Evolutionary conservation across 2,113 vertebrate species (phyloP), one percentile per base, ranked within the genome.

Genomic region (Pterophyllum scalare): DNA sequence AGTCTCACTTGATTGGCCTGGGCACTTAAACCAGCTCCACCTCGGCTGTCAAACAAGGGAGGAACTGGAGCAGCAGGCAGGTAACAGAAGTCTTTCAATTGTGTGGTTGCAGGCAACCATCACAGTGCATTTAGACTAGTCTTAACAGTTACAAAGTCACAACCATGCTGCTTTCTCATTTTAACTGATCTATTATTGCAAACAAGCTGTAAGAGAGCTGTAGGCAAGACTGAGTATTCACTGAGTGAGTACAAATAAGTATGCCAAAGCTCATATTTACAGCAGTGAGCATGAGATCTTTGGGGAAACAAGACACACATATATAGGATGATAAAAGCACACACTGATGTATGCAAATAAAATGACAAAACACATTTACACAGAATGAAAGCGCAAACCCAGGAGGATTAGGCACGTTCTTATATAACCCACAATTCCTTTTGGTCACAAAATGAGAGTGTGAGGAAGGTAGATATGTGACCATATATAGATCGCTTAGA

Each of bases 201-300:
- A 81, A 82, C 64, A 74, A 56, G 2, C 24, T 24, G n/a, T 1
- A 46, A 67, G 59, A 77, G 59, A 83, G 60, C 83, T 60, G 12
- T 38, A 87, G 78, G 80, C 79, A 62, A 59, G 17, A 5, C 22
- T 7, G 8, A 46, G 40, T 10, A 19, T 76, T 72, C 33, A 60
- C 59, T 77, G 19, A 38, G 58, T 46, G 64, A 58, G 64, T 49
- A 54, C 9, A 61, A 40, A 24, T 33, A 31, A 72, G 67, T 65
- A 60, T 72, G 86, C 82, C 64, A 85, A 64, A 75, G 22, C 77
- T 88, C 76, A 78, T 56, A 72, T 87, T 78, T 31, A 75, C 72
- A 88, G 54, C 67, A 77, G 76, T 6, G 56, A 67, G 24, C 11
- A 72, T 52, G 20, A 52, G 49, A 28, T 5, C 46, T 54, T 54